These are phyloP conservation scores for Aphelenchoides fujianensis DNA, from an alignment of 1,140 invertebrate genomes.

Conservation along the genomic window DNA sequence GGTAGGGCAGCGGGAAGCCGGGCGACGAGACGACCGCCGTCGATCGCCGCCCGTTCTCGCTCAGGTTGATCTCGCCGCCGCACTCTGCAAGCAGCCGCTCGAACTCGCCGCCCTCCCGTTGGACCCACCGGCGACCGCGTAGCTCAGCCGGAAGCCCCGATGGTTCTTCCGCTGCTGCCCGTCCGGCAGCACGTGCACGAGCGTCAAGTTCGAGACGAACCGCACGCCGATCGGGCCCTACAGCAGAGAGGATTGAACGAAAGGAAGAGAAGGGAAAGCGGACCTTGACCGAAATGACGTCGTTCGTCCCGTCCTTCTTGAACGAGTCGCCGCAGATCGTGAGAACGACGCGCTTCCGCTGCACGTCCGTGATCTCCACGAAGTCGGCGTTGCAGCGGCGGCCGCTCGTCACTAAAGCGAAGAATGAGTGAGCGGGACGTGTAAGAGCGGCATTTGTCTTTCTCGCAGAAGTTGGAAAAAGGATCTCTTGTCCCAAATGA, in stretches of 20 bases:
- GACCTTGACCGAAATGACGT: constrained; percentile 50
- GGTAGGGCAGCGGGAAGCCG: constrained; percentile 65
- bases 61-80: constrained; percentile 50
- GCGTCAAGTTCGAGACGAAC: constrained; percentile 49
- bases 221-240: constrained; percentile 50
- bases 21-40: constrained; percentile 62
- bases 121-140: constrained; percentile 42
- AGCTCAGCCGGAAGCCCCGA: constrained; percentile 51
- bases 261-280: too few species aligned
- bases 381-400: constrained; percentile 47
- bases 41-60: constrained; percentile 15
- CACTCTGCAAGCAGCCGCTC: constrained; percentile 45
- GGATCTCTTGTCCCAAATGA: too few species aligned
- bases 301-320: not conserved
- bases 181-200: constrained; percentile 34
- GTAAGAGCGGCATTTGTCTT: too few species aligned
- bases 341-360: constrained; percentile 28
- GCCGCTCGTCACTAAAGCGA: not conserved
- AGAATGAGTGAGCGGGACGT: too few species aligned
- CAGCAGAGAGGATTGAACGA: too few species aligned
- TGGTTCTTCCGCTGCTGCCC: constrained; percentile 39
- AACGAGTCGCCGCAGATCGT: constrained; percentile 35
- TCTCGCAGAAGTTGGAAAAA: too few species aligned
- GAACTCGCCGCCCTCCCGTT: not conserved
- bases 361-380: constrained; percentile 55